phyloP scores from a whole-genome alignment of 1,140 invertebrate species.

The Hycleus cichorii region DNA sequence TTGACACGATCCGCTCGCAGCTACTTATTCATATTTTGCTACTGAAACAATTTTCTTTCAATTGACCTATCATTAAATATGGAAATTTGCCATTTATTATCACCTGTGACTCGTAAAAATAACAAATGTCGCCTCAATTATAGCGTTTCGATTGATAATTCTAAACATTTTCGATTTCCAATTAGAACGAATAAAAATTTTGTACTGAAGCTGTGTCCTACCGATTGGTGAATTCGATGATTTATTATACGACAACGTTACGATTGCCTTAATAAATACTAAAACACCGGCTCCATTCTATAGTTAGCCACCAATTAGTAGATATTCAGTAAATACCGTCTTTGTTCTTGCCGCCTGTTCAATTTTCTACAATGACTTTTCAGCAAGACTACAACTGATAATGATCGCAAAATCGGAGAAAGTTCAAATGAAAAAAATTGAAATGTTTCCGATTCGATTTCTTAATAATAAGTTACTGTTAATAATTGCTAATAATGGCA shows the following conservation, averaged over 20 bases:
- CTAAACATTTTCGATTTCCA: too few relatives aligned
- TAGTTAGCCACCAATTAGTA: neutral
- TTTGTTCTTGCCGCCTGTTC: conserved; percentile 11
- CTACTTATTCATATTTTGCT: too few relatives aligned
- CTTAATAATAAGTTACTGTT: too few relatives aligned
- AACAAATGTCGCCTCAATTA: conserved; percentile 5
- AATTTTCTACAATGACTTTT: conserved; percentile 14
- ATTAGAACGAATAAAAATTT: too few relatives aligned
- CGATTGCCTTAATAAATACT: neutral
- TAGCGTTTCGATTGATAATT: too few relatives aligned
- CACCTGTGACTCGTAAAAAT: conserved; percentile 2
- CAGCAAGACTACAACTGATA: neutral
- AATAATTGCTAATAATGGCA: too few relatives aligned
- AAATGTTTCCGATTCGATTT: too few relatives aligned
- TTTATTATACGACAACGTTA: neutral
- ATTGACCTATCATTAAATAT: too few relatives aligned
- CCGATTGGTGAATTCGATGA: conserved; percentile 4
- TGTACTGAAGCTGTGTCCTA: neutral
- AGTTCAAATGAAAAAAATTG: neutral
- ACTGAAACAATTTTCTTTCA: too few relatives aligned
- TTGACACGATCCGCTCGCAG: too few relatives aligned
- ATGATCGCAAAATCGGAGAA: conserved; percentile 3
- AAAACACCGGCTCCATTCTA: neutral
- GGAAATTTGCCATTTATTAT: too few relatives aligned
- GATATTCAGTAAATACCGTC: conserved; percentile 3